These are phyloP conservation scores for Erebia palarica DNA, from an alignment of 2,888 invertebrate species.

Conservation along the genomic window DNA sequence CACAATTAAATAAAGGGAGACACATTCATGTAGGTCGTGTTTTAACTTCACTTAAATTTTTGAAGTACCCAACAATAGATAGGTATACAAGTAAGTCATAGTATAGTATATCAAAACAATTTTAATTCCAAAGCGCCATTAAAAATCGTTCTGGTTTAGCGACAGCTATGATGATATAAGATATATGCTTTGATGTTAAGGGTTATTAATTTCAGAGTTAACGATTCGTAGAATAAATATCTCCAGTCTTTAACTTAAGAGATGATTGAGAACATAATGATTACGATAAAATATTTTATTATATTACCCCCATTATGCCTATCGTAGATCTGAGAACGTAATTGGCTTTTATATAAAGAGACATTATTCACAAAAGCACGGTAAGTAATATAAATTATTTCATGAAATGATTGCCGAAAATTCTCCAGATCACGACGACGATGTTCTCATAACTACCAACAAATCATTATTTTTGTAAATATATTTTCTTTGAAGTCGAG, in stretches of 20 bases:
- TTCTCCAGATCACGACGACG: conserved; percentile 34
- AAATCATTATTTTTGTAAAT: conserved; percentile 44
- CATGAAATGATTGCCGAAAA: conserved; percentile 34
- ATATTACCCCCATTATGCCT: conserved; percentile 31
- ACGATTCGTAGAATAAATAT: conserved; percentile 33
- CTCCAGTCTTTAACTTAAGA: conserved; percentile 29
- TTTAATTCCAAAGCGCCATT: too few relatives aligned
- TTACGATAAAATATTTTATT: conserved; percentile 40
- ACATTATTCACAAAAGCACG: conserved; percentile 42
- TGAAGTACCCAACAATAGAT: too few relatives aligned
- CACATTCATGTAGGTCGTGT: neutral
- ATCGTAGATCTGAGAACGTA: conserved; percentile 34
- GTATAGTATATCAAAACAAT: too few relatives aligned
- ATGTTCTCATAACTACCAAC: conserved; percentile 40
- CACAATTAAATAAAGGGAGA: neutral
- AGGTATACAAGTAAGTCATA: too few relatives aligned
- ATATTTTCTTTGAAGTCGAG: conserved; percentile 49
- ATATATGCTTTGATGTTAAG: conserved; percentile 20
- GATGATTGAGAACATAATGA: conserved; percentile 35
- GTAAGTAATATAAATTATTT: conserved; percentile 34
- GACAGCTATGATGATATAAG: neutral
- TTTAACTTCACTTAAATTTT: too few relatives aligned
- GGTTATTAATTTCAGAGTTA: conserved; percentile 27
- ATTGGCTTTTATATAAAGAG: conserved; percentile 41
- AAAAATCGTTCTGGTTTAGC: too few relatives aligned